Base-by-base conservation (phyloP, 2,888 invertebrate species). In the Tipula unca region DNA sequence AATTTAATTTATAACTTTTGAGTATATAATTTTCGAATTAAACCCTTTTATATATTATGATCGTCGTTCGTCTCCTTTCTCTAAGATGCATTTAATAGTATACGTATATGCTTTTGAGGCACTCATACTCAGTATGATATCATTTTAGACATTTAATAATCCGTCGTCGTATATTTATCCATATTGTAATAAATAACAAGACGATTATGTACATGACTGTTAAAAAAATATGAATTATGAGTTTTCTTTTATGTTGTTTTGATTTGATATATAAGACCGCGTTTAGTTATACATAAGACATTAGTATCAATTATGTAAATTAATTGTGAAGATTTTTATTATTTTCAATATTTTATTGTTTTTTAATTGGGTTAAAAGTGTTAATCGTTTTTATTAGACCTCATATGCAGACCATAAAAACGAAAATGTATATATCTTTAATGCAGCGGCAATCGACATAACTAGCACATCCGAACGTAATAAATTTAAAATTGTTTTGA, bases 261-360 rank as follows among this genome's bases (percentile, higher is more conserved):
- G 69, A 69, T 69, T 6, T 69, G 69, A 69, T 69, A 20, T n/a
- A n/a, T n/a, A 13, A 69, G 69, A 69, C 69, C 25, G 69, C 69
- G 25, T n/a, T 69, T 20, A 25, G 25, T 3, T 48, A 3, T 17
- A 32, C 17, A 17, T 39, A 17, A 20, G 17, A 54, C 69, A 3
- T 69, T 69, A 69, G 69, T 69, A 69, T 13, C 69, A 69, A 69
- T 69, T 69, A 69, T 69, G 69, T 69, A 69, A 69, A 69, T 69
- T 69, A 69, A 69, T 69, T 69, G 69, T 8, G 20, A 25, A 25
- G 69, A 69, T 69, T 25, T 69, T 17, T 48, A 48, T 48, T 48
- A 48, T 13, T 39, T 39, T 39, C 10, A 2, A 6, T 48, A 25
- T 25, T 10, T 69, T 25, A 69, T 69, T 69, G 69, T 69, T 69